These are phyloP conservation scores for Chromis chromis DNA, from an alignment of 2,797 vertebrate species.

Conservation along the genomic window DNA sequence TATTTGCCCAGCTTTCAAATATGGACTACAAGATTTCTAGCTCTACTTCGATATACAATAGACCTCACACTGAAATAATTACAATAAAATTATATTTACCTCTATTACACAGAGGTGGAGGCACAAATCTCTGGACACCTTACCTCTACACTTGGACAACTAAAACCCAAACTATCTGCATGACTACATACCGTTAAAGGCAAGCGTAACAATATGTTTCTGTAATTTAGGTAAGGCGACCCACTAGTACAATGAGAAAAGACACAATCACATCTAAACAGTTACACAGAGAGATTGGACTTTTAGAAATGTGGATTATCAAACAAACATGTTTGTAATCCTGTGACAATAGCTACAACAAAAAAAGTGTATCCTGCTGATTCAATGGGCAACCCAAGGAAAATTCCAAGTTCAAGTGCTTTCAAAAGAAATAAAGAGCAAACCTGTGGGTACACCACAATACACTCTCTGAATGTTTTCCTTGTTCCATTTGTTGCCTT, in stretches of 20 bases:
- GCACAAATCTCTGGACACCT: background rate
- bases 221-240: too few species aligned
- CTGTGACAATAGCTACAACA: constrained; percentile 56
- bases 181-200: background rate
- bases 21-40: too few species aligned
- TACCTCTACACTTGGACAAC: background rate
- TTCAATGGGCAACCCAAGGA: constrained; percentile 50
- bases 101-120: background rate
- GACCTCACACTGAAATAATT: background rate
- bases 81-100: background rate
- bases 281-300: constrained; percentile 27
- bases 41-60: too few species aligned
- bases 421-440: constrained; percentile 73
- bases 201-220: background rate
- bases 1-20: background rate
- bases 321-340: constrained; percentile 68
- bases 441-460: constrained; percentile 68
- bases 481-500: constrained; percentile 74
- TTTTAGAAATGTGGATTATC: constrained; percentile 43
- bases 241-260: constrained; percentile 19
- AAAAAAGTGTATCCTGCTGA: constrained; percentile 43
- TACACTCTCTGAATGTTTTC: constrained; percentile 67
- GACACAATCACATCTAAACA: constrained; percentile 40
- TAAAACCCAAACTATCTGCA: background rate
- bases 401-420: constrained; percentile 80